phyloP scores from a whole-genome alignment of 2,888 invertebrate genomes.

The Caenorhabditis virilis region DNA sequence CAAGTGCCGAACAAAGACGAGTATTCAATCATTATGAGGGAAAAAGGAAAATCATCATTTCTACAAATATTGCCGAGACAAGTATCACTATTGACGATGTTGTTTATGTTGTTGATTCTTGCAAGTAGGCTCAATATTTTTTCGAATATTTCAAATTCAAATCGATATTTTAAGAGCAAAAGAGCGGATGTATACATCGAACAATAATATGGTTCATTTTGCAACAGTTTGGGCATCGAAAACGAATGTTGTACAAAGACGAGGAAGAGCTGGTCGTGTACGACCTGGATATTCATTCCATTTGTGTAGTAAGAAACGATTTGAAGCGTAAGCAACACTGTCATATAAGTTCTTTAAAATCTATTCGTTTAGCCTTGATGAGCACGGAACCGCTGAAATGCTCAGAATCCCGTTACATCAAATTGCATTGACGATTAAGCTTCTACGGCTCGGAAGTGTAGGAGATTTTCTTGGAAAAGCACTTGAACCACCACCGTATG shows the following conservation, averaged over 20 bases:
- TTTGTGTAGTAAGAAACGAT: slow-evolving; percentile 76
- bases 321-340: slow-evolving; percentile 68
- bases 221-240: slow-evolving; percentile 82
- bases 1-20: slow-evolving; percentile 87
- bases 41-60: slow-evolving; percentile 78
- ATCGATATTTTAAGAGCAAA: slow-evolving; percentile 75
- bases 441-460: slow-evolving; percentile 86
- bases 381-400: slow-evolving; percentile 95
- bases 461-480: slow-evolving; percentile 89
- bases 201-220: slow-evolving; percentile 98
- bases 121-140: slow-evolving; percentile 75
- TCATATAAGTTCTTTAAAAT: neutral
- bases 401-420: slow-evolving; percentile 95
- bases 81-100: slow-evolving; percentile 98
- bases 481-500: slow-evolving; percentile 92
- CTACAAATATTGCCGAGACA: slow-evolving; percentile 97
- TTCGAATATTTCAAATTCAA: neutral
- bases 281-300: slow-evolving; percentile 91
- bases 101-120: slow-evolving; percentile 94
- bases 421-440: slow-evolving; percentile 86
- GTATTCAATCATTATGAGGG: slow-evolving; percentile 78
- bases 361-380: slow-evolving; percentile 70
- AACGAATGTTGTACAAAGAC: slow-evolving; percentile 91
- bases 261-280: slow-evolving; percentile 93
- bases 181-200: slow-evolving; percentile 94